Evolutionary conservation across 2,888 invertebrate species (phyloP), one percentile per base, ranked within the genome.

Genomic region (Campoplex nolae): DNA sequence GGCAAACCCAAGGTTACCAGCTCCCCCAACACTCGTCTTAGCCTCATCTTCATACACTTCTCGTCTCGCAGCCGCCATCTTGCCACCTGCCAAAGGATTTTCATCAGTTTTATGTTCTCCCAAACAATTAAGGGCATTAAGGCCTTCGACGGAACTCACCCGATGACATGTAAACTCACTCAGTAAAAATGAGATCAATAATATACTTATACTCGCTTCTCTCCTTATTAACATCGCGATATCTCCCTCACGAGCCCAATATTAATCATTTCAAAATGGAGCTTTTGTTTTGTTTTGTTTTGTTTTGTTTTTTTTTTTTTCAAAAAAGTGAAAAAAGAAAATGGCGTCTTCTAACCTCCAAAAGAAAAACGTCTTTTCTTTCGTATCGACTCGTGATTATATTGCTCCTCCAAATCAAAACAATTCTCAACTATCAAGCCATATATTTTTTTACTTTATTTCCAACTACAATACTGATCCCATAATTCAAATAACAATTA

Each of bases 401-500:
- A 62, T 62, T 28, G 58, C 58, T 62, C 13, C 58, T 62, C 58
- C 58, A 62, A 62, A 62, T 62, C 58, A 62, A 62, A 62, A 62
- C 58, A 62, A 62, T 62, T 28, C 28, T 32, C 32, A 0, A 3
- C 16, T 58, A 58, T 28, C 28, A 58, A 11, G 28, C 8, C 11
- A 23, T 13, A 28, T 13, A 23, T 23, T 23, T 23, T 42, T 42
- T 70, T 42, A 28, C 23, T 18, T 16, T 13, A 32, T 62, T 38
- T 45, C 4, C 18, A 81, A 38, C 42, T n/a, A 67, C 42, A 38
- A 68, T 9, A n/a, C 23, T 65, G 38, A 32, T 62, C 58, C 58
- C 58, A 62, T 62, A 54, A 56, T 54, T 62, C 62, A 83, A 71
- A 83, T 32, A 83, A 51, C 76, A 77, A 83, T 83, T 77, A 83